Conservation (phyloP, 53 echinoderm and acorn worm genomes). For the Patiria pectinifera region DNA sequence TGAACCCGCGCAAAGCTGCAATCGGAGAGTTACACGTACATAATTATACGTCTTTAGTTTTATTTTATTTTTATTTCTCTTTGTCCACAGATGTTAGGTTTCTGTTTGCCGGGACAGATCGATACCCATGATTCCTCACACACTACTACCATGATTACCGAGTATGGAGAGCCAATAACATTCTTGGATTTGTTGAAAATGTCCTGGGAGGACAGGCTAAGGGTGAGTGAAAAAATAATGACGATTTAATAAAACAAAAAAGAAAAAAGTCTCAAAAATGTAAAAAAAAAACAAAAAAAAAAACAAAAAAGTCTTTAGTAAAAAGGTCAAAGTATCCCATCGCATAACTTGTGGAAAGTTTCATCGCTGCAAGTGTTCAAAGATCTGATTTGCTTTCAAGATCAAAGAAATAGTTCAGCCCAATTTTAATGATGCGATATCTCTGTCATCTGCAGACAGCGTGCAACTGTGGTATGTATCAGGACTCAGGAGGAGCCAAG, state of each 20-base stretch:
- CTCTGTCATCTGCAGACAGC: too few species aligned
- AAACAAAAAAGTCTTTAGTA: background rate
- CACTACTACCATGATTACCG: constrained; percentile 73
- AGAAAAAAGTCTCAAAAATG: background rate
- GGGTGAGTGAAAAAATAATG: constrained; percentile 71
- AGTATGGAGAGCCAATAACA: constrained; percentile 78
- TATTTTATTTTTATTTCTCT: constrained; percentile 6
- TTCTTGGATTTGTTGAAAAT: constrained; percentile 81
- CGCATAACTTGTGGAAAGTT: too few species aligned
- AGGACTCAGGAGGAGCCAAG: too few species aligned
- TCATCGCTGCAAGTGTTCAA: too few species aligned
- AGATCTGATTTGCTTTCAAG: too few species aligned
- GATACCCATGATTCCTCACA: constrained; percentile 36
- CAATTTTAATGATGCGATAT: too few species aligned
- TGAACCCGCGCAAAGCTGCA: background rate
- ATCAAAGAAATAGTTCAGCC: too few species aligned
- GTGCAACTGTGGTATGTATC: too few species aligned
- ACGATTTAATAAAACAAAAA: background rate
- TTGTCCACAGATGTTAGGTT: constrained; percentile 68
- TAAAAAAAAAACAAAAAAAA: background rate
- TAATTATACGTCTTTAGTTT: background rate
- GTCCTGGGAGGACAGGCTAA: constrained; percentile 94
- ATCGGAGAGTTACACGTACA: background rate
- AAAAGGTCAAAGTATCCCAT: too few species aligned
- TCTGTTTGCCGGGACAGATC: constrained; percentile 45